phyloP scores from a whole-genome alignment of 2,888 invertebrate species.

The Acronicta alni region DNA sequence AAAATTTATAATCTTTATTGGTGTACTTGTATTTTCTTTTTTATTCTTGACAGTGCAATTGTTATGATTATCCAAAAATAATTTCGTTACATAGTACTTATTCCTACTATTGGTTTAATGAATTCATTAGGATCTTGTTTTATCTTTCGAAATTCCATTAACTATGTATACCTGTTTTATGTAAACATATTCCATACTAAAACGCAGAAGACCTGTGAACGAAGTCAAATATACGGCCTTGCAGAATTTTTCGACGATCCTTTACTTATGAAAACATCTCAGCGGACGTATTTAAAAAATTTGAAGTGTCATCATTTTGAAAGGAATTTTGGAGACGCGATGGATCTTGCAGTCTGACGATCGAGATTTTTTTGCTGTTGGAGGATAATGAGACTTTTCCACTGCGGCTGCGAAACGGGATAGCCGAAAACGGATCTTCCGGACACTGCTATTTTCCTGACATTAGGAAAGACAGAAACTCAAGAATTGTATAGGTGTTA shows the following conservation, averaged over 20 bases:
- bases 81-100: background rate
- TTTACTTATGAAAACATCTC: no score
- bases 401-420: background rate
- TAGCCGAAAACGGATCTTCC: background rate
- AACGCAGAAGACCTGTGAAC: no score
- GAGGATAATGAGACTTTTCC: background rate
- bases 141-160: no score
- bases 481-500: constrained; percentile 10
- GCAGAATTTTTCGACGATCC: no score
- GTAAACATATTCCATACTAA: no score
- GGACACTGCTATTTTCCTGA: constrained; percentile 8
- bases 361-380: constrained; percentile 1
- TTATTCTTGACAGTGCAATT: background rate
- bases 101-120: no score
- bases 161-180: no score
- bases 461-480: constrained; percentile 11
- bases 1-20: constrained; percentile 22
- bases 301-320: background rate
- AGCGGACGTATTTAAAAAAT: no score
- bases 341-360: constrained; percentile 1
- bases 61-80: background rate
- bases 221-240: no score
- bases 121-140: no score
- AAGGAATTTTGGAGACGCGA: background rate
- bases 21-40: constrained; percentile 26